phyloP scores from a whole-genome alignment of 2,888 invertebrate genomes.

The Apoda limacodes region DNA sequence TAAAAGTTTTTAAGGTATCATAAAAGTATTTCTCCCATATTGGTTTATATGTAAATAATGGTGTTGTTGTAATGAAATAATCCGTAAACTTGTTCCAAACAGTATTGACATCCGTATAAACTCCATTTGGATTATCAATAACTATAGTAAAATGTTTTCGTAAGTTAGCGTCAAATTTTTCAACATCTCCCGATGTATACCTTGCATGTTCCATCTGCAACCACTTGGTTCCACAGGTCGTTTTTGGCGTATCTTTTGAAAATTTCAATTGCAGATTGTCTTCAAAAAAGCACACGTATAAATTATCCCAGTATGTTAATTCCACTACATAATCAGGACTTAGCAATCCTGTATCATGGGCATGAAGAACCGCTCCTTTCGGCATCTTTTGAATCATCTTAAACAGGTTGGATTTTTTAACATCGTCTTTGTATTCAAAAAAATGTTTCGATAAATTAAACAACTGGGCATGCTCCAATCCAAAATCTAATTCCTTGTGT shows the following conservation, averaged over 20 bases:
- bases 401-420: constrained; percentile 73
- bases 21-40: constrained; percentile 76
- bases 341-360: constrained; percentile 74
- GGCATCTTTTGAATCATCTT: constrained; percentile 76
- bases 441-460: constrained; percentile 77
- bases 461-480: constrained; percentile 47
- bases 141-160: constrained; percentile 66
- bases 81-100: constrained; percentile 72
- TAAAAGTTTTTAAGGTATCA: constrained; percentile 71
- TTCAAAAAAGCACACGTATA: constrained; percentile 64
- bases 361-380: constrained; percentile 80
- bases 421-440: constrained; percentile 69
- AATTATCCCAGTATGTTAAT: constrained; percentile 71
- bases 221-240: constrained; percentile 48
- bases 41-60: constrained; percentile 71
- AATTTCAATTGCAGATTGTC: constrained; percentile 36
- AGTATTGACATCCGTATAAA: constrained; percentile 64
- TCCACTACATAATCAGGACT: constrained; percentile 72
- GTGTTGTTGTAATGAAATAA: constrained; percentile 63
- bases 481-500: constrained; percentile 52
- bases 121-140: constrained; percentile 47
- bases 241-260: constrained; percentile 28
- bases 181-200: constrained; percentile 49
- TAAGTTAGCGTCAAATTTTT: constrained; percentile 65
- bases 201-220: constrained; percentile 56